Percentiles rank a stretch among this genome's conserved stretches.
Evolutionary conservation across 2,888 invertebrate genomes (phyloP).

Genomic region (Danaus chrysippus): DNA sequence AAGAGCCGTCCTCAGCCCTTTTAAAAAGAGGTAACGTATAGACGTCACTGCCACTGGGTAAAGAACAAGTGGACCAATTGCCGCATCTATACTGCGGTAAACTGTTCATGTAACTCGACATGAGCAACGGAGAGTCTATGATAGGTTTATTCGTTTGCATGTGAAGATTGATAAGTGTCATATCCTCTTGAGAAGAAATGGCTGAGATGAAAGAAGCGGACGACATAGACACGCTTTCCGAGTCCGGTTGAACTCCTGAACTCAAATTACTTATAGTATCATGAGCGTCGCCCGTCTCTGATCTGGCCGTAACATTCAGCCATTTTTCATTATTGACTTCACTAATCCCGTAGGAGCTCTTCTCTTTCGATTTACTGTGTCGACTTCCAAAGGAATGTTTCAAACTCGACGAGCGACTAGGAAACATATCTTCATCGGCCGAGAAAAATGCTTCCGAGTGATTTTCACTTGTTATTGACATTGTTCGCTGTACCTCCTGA

Average conservation of each 20-base stretch:
- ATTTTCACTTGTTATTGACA: conserved; percentile 93
- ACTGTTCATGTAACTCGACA: conserved; percentile 96
- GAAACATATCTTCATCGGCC: conserved; percentile 92
- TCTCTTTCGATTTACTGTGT: conserved; percentile 68
- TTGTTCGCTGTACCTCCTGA: conserved; percentile 87
- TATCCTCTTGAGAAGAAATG: conserved; percentile 94
- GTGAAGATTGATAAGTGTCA: conserved; percentile 94
- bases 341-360: conserved; percentile 78
- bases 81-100: conserved; percentile 89
- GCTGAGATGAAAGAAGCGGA: conserved; percentile 94
- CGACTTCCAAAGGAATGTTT: conserved; percentile 80
- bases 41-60: conserved; percentile 85
- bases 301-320: conserved; percentile 59
- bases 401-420: conserved; percentile 83
- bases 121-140: conserved; percentile 93
- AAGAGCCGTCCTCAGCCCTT: conserved; percentile 85
- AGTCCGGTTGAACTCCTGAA: conserved; percentile 78
- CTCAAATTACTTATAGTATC: conserved; percentile 68
- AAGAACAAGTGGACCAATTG: conserved; percentile 87
- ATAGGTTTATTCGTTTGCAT: conserved; percentile 96
- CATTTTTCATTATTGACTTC: conserved; percentile 66
- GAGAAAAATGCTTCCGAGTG: conserved; percentile 96
- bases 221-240: conserved; percentile 89
- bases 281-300: conserved; percentile 56
- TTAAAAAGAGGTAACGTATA: conserved; percentile 90